These are phyloP conservation scores for Onychorhynchus coronatus DNA, from an alignment of 2,113 vertebrate genomes.

Conservation along the genomic window DNA sequence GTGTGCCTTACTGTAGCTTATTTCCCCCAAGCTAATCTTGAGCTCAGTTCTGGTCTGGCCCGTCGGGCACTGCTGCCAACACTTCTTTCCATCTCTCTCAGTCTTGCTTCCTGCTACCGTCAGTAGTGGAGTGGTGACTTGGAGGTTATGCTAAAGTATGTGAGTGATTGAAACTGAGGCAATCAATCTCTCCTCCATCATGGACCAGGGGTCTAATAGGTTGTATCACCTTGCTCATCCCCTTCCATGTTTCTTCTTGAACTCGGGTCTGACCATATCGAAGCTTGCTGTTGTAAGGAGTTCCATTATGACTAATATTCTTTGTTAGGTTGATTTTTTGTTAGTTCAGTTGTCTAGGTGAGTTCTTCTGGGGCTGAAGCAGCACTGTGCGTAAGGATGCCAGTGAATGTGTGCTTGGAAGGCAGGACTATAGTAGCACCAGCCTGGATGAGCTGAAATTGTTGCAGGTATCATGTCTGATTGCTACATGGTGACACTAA, in stretches of 20 bases:
- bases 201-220: neutral
- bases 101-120: neutral
- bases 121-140: neutral
- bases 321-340: neutral
- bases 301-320: neutral
- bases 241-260: neutral
- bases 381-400: neutral
- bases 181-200: fast-evolving
- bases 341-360: neutral
- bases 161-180: neutral
- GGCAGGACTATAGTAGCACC: neutral
- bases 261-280: neutral
- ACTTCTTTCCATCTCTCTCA: neutral
- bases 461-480: neutral
- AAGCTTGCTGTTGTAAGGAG: neutral
- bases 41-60: neutral
- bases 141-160: neutral
- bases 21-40: neutral
- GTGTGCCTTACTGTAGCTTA: neutral
- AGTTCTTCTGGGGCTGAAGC: neutral
- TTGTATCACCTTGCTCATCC: neutral
- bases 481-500: neutral
- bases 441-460: neutral
- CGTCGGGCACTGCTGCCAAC: neutral
- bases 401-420: fast-evolving